Conservation (phyloP, 2,888 invertebrate species). For the Stenotaenia linearis region DNA sequence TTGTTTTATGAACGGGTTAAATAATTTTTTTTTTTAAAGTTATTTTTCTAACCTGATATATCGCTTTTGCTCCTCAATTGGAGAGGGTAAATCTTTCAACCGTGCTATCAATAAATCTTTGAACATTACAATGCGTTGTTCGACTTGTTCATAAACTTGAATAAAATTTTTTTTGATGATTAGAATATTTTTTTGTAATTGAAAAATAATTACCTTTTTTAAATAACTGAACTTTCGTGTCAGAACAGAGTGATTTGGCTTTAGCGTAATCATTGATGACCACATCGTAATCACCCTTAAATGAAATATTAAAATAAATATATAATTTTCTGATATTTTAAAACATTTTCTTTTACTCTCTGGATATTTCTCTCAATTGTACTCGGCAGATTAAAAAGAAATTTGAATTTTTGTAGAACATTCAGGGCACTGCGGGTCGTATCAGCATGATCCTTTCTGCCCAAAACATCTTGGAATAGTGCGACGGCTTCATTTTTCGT, state of each 20-base stretch:
- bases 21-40: neutral
- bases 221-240: constrained; percentile 84
- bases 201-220: constrained; percentile 53
- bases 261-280: constrained; percentile 96
- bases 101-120: constrained; percentile 72
- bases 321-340: neutral
- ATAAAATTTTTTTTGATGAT: too few species aligned
- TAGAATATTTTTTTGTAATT: too few species aligned
- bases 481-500: constrained; percentile 87
- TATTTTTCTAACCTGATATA: constrained; percentile 63
- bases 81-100: constrained; percentile 82
- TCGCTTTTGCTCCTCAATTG: constrained; percentile 90
- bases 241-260: constrained; percentile 90
- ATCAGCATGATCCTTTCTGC: constrained; percentile 89
- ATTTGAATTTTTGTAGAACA: constrained; percentile 85
- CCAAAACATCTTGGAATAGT: constrained; percentile 84
- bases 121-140: constrained; percentile 74
- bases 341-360: constrained; percentile 50
- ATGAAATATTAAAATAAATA: neutral
- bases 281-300: constrained; percentile 82
- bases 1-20: neutral
- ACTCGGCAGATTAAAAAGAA: constrained; percentile 91
- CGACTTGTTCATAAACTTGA: constrained; percentile 79
- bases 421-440: constrained; percentile 90
- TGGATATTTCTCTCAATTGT: constrained; percentile 89